phyloP scores from a whole-genome alignment of 2,888 invertebrate species.

The Oeneis ivallda region DNA sequence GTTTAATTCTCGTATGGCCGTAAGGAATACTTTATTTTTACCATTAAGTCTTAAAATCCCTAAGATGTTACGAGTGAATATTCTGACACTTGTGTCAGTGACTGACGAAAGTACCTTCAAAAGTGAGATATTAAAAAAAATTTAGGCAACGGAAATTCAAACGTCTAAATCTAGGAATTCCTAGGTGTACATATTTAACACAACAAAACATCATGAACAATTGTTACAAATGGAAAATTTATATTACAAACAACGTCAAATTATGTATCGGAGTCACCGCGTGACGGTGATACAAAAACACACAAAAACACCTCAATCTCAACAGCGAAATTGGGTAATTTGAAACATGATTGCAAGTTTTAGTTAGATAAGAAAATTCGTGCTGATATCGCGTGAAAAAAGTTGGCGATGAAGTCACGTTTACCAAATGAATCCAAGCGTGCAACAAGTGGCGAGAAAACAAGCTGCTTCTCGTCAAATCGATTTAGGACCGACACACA shows the following conservation, averaged over 20 bases:
- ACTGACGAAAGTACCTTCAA: too few species aligned
- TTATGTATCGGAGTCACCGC: slow-evolving; percentile 4
- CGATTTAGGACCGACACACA: slow-evolving; percentile 36
- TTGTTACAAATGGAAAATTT: background rate
- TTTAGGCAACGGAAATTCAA: background rate
- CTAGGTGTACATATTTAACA: too few species aligned
- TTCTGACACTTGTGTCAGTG: too few species aligned
- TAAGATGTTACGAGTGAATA: too few species aligned
- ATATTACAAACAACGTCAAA: background rate
- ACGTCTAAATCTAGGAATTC: too few species aligned
- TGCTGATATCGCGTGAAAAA: slow-evolving; percentile 55
- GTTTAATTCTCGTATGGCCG: too few species aligned
- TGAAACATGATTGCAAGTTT: slow-evolving; percentile 61
- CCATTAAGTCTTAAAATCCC: too few species aligned
- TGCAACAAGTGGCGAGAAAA: slow-evolving; percentile 67
- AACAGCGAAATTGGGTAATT: slow-evolving; percentile 64
- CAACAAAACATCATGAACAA: too few species aligned
- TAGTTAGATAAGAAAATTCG: slow-evolving; percentile 60
- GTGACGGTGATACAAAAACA: slow-evolving; percentile 9
- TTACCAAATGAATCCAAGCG: slow-evolving; percentile 54
- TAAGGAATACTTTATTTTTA: too few species aligned
- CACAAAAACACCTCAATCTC: slow-evolving; percentile 18
- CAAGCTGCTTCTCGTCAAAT: slow-evolving; percentile 46
- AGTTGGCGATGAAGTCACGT: slow-evolving; percentile 70
- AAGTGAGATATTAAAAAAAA: background rate